These are phyloP conservation scores for Pedionomus torquatus DNA, from an alignment of 2,113 vertebrate species.

Conservation along the genomic window DNA sequence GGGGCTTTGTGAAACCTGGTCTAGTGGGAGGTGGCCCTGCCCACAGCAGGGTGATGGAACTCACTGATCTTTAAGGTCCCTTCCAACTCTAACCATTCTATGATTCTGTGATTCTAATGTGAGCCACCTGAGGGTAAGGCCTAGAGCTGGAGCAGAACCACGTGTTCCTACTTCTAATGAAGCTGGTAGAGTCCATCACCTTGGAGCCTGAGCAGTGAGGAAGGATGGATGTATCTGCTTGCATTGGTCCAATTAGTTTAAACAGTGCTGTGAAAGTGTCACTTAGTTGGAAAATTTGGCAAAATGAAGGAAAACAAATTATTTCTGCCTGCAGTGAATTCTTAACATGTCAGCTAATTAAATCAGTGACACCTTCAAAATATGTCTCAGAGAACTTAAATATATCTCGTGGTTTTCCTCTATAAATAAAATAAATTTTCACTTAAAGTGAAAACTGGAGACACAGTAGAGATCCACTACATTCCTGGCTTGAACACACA, in stretches of 20 bases:
- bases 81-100: too few species aligned
- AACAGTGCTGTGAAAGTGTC: neutral
- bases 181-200: neutral
- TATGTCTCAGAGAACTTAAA: neutral
- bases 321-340: neutral
- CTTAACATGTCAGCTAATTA: neutral
- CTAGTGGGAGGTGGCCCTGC: too few species aligned
- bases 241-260: neutral
- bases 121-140: neutral
- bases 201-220: neutral
- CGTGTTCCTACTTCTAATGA: neutral
- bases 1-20: too few species aligned
- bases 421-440: neutral
- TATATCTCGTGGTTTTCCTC: neutral
- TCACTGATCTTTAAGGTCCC: too few species aligned
- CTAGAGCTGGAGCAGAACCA: neutral
- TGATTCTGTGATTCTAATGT: neutral
- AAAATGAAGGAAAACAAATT: conserved; percentile 20
- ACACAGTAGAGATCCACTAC: neutral
- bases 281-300: neutral
- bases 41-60: too few species aligned
- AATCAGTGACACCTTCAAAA: neutral
- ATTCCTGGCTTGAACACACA: neutral
- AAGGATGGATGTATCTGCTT: neutral
- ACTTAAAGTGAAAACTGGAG: neutral